phyloP scores from a whole-genome alignment of 2,888 invertebrate species.

The Epinotia bilunana region DNA sequence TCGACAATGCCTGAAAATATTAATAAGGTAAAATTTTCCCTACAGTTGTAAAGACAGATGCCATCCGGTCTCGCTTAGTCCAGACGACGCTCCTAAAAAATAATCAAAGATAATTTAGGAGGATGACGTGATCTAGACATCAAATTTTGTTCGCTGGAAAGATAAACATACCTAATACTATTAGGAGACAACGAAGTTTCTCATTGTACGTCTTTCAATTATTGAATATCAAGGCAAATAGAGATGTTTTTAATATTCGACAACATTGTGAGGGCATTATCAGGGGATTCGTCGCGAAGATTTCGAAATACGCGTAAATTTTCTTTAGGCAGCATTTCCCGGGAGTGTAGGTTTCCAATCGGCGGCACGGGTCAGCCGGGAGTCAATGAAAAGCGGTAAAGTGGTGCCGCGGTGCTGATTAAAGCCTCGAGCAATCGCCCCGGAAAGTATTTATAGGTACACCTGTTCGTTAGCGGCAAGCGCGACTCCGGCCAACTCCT shows the following conservation, averaged over 20 bases:
- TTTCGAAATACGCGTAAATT: conserved; percentile 70
- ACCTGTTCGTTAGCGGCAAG: conserved; percentile 83
- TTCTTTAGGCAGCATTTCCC: conserved; percentile 71
- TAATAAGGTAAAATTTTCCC: no score
- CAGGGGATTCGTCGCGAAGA: conserved; percentile 57
- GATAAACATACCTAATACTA: background rate
- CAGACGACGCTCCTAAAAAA: background rate
- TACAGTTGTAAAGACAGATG: background rate
- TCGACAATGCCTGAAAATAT: no score
- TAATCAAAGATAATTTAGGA: background rate
- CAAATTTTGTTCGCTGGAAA: background rate
- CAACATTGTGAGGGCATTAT: conserved; percentile 24
- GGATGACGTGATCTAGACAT: background rate
- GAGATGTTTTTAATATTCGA: background rate
- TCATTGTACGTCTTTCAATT: background rate
- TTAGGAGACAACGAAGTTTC: background rate
- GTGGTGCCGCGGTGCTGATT: conserved; percentile 82
- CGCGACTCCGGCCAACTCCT: conserved; percentile 77
- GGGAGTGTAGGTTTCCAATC: conserved; percentile 80
- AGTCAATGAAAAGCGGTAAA: conserved; percentile 83
- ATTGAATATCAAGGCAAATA: background rate
- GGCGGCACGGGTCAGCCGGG: conserved; percentile 76
- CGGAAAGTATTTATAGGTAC: conserved; percentile 84
- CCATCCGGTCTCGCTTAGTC: background rate
- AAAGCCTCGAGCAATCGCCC: conserved; percentile 83